phyloP scores from a whole-genome alignment of 2,888 invertebrate species.

The Drosophila robusta region DNA sequence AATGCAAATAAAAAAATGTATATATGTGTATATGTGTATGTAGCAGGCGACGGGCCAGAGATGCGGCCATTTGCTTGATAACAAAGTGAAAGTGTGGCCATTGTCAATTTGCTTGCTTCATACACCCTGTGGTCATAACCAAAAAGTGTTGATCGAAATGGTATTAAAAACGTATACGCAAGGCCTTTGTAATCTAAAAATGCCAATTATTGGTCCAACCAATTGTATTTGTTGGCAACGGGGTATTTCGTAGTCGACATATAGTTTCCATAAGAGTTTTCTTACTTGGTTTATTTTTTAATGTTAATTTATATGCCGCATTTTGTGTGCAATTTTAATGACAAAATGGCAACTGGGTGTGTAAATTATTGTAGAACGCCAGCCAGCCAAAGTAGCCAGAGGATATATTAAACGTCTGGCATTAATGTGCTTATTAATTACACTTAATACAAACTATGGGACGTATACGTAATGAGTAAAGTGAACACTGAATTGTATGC shows the following conservation, averaged over 20 bases:
- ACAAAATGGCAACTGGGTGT: conserved; percentile 45
- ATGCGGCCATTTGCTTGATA: conserved; percentile 52
- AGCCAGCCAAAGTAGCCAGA: conserved; percentile 18
- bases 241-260: conserved; percentile 5
- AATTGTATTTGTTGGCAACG: neutral
- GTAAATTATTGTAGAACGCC: conserved; percentile 36
- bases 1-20: conserved; percentile 42
- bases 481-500: neutral
- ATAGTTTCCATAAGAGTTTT: neutral
- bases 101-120: conserved; percentile 20
- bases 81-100: conserved; percentile 63
- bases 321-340: conserved; percentile 54
- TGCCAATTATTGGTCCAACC: neutral
- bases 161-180: no score
- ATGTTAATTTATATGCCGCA: conserved; percentile 46
- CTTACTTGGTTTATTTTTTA: conserved; percentile 9
- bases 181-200: no score
- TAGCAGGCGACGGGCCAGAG: conserved; percentile 22
- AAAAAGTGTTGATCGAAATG: neutral
- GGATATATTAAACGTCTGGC: conserved; percentile 39
- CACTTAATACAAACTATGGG: conserved; percentile 33
- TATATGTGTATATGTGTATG: neutral
- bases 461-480: conserved; percentile 27
- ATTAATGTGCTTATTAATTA: conserved; percentile 63
- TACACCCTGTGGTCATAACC: conserved; percentile 2